A percentile compares a stretch with the other conserved stretches of the same genome.
phyloP scores from a whole-genome alignment of 2,797 vertebrate species.

The Esox masquinongy region DNA sequence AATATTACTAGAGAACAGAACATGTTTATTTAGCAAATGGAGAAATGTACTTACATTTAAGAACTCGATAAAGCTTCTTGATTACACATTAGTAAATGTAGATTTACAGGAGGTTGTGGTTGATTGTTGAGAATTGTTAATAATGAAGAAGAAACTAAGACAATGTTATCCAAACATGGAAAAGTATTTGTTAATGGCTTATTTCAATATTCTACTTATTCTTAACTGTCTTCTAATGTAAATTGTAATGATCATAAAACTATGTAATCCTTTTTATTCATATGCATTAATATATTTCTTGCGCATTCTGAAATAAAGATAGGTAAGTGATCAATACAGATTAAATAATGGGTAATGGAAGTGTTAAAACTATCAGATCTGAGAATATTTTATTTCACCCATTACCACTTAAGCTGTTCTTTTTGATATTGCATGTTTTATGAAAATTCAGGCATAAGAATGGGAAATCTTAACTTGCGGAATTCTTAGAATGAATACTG shows the following conservation, averaged over 20 bases:
- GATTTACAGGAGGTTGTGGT: not conserved
- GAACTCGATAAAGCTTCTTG: not conserved
- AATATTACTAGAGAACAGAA: not conserved
- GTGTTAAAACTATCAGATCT: not conserved
- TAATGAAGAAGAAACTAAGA: not conserved
- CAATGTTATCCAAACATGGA: not conserved
- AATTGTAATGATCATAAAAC: constrained; percentile 62
- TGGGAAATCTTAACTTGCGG: not conserved
- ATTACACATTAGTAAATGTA: not conserved
- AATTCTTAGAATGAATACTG: not conserved
- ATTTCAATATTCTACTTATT: not conserved
- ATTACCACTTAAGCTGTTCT: not conserved
- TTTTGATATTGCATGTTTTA: not conserved
- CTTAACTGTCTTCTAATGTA: not conserved
- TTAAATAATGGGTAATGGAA: not conserved
- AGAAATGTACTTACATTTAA: not conserved
- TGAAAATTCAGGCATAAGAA: not conserved
- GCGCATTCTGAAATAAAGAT: not conserved
- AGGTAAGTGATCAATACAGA: not conserved
- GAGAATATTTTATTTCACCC: constrained; percentile 42
- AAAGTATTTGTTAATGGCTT: not conserved
- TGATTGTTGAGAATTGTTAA: not conserved
- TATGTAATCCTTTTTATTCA: constrained; percentile 42
- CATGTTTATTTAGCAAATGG: not conserved
- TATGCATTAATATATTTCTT: not conserved